phyloP scores from a whole-genome alignment of 2,113 vertebrate genomes.

The Monarcha castaneiventris region DNA sequence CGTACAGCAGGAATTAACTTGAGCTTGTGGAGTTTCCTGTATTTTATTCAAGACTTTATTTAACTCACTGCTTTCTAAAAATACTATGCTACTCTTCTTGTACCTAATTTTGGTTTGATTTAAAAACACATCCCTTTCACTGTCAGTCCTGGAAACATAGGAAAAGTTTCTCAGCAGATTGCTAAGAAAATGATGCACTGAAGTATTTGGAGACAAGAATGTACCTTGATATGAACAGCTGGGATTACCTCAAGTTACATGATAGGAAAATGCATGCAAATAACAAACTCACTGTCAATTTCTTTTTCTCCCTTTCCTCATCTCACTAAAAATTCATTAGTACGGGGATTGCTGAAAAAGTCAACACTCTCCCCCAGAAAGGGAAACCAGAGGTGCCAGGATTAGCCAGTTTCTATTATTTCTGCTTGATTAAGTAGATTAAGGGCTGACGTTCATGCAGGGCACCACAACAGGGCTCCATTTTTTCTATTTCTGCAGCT shows the following conservation, averaged over 20 bases:
- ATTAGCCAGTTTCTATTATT: background rate
- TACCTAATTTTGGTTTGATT: background rate
- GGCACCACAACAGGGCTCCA: background rate
- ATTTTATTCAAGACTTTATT: background rate
- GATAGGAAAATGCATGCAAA: background rate
- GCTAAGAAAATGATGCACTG: background rate
- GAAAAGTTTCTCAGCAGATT: background rate
- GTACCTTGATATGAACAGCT: background rate
- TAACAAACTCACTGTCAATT: background rate
- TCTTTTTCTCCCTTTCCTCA: background rate
- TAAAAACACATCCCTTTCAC: background rate
- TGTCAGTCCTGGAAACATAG: background rate
- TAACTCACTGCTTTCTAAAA: background rate
- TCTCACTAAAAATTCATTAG: background rate
- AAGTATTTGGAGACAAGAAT: background rate
- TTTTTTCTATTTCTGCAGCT: background rate
- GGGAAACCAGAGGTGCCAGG: background rate
- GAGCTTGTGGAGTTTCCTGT: background rate
- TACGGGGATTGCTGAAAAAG: background rate
- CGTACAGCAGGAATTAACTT: background rate
- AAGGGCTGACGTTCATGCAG: background rate
- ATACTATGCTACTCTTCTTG: background rate
- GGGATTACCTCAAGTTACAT: background rate
- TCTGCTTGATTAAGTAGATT: constrained; percentile 17
- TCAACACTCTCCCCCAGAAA: background rate